Conservation (phyloP, 1,140 invertebrate genomes). For the Lutraria rhynchaena region DNA sequence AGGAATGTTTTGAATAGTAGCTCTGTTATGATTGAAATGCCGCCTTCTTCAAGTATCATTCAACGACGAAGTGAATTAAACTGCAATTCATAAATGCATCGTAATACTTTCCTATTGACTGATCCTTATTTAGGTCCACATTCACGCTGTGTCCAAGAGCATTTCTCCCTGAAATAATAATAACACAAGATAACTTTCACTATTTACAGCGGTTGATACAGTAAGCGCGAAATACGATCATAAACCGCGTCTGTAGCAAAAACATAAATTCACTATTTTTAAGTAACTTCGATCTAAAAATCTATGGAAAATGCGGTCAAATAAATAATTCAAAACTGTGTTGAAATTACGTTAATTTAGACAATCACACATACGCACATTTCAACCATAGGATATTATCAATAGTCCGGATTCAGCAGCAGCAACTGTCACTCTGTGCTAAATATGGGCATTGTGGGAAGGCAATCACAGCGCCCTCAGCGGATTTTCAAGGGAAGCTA, state of each 20-base stretch:
- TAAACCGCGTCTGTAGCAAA: no score
- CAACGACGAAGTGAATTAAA: no score
- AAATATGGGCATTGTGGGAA: slow-evolving; percentile 57
- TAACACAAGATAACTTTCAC: background rate
- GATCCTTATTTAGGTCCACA: no score
- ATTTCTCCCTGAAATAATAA: no score
- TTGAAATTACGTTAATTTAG: no score
- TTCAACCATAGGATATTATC: background rate
- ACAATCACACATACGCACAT: slow-evolving; percentile 8
- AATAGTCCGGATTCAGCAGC: slow-evolving; percentile 41
- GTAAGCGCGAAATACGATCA: background rate
- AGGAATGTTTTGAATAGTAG: no score
- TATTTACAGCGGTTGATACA: background rate
- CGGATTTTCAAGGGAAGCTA: slow-evolving; percentile 44
- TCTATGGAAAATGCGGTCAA: background rate
- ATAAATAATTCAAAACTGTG: slow-evolving; percentile 14
- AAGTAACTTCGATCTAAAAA: background rate
- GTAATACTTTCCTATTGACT: no score
- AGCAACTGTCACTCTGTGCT: slow-evolving; percentile 59
- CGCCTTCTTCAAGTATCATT: no score
- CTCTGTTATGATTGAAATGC: no score
- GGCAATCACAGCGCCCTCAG: slow-evolving; percentile 35
- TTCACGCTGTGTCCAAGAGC: no score
- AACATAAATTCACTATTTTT: background rate
- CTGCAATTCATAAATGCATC: no score